Evolutionary conservation across 1,140 invertebrate species (phyloP).

Genomic region (Cyphomyrmex costatus): DNA sequence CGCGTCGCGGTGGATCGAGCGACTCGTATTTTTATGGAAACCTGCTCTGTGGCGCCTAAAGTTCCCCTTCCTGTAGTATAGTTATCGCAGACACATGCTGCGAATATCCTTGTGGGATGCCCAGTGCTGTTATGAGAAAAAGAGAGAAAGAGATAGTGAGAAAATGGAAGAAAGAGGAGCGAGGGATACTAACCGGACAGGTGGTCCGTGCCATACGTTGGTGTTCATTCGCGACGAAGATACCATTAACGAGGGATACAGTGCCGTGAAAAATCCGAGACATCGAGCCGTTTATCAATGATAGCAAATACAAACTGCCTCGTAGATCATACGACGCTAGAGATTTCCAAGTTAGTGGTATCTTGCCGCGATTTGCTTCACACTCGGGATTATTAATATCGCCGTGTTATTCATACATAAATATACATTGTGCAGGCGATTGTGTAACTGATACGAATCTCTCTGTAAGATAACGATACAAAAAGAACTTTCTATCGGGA

Average conservation of each 20-base stretch:
- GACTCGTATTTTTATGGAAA: slow-evolving; percentile 80
- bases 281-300: slow-evolving; percentile 71
- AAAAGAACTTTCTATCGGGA: slow-evolving; percentile 40
- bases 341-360: slow-evolving; percentile 24
- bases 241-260: slow-evolving; percentile 72
- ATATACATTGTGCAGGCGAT: neutral
- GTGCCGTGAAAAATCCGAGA: slow-evolving; percentile 71
- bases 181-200: slow-evolving; percentile 65
- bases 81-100: slow-evolving; percentile 65
- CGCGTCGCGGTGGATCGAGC: slow-evolving; percentile 71
- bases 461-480: neutral
- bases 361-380: slow-evolving; percentile 7
- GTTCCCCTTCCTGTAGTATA: slow-evolving; percentile 64
- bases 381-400: slow-evolving; percentile 5
- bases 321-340: slow-evolving; percentile 61
- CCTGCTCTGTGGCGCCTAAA: slow-evolving; percentile 80
- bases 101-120: slow-evolving; percentile 67
- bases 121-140: slow-evolving; percentile 22
- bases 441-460: neutral
- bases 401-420: neutral
- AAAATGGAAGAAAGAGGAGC: slow-evolving; percentile 31
- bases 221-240: slow-evolving; percentile 69
- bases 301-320: slow-evolving; percentile 53
- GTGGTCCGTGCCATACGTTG: slow-evolving; percentile 70
- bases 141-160: slow-evolving; percentile 37